Evolutionary conservation across 2,888 invertebrate species (phyloP).

Genomic region (Cosmia trapezina): DNA sequence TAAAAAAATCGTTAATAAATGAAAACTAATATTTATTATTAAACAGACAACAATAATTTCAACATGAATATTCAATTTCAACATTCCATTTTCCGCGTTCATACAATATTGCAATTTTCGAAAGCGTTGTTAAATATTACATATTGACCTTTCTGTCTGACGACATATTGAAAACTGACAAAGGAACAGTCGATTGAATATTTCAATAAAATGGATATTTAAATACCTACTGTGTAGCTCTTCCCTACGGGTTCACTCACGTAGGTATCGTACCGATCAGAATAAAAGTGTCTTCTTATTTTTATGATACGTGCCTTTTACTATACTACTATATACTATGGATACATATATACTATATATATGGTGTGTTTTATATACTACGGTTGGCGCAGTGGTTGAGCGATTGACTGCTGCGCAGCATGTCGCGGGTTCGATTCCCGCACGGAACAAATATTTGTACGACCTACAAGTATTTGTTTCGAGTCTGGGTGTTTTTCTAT

Average conservation of each 20-base stretch:
- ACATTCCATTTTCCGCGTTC: not conserved
- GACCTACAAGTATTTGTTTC: too few species aligned
- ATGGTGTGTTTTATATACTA: too few species aligned
- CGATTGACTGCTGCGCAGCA: too few species aligned
- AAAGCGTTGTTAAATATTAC: constrained; percentile 24
- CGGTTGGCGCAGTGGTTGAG: too few species aligned
- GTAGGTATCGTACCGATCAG: not conserved
- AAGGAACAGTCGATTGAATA: constrained; percentile 38
- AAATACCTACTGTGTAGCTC: constrained; percentile 27
- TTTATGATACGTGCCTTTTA: not conserved
- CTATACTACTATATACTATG: too few species aligned
- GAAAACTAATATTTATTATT: not conserved
- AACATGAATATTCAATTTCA: not conserved
- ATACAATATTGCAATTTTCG: constrained; percentile 14
- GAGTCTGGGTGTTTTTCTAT: too few species aligned
- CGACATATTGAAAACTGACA: constrained; percentile 28
- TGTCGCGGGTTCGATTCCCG: too few species aligned
- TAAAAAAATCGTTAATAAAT: not conserved
- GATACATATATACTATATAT: too few species aligned
- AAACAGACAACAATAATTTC: not conserved
- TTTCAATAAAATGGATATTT: constrained; percentile 40
- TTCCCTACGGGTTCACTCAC: not conserved
- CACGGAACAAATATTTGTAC: too few species aligned
- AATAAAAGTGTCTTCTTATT: constrained; percentile 17
- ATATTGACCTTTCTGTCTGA: constrained; percentile 21